Conservation (phyloP, 2,797 vertebrate genomes). For the Rhinichthys osculus region DNA sequence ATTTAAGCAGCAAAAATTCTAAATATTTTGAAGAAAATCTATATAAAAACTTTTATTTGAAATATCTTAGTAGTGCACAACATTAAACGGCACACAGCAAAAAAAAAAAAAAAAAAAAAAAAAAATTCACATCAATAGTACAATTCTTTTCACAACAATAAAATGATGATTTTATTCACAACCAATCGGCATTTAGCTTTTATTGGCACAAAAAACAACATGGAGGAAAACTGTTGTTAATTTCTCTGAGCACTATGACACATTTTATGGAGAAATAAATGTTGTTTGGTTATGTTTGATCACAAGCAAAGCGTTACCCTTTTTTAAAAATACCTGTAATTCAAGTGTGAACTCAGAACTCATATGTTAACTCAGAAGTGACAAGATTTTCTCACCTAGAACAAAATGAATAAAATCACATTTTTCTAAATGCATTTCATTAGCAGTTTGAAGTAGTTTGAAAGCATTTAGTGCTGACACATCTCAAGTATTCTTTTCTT, state of each 20-base stretch:
- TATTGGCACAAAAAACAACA: not conserved
- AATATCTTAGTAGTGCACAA: not conserved
- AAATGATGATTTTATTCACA: not conserved
- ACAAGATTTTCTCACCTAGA: not conserved
- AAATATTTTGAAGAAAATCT: not conserved
- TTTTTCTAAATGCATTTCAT: not conserved
- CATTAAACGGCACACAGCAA: not conserved
- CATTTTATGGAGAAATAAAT: not conserved
- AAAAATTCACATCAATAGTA: not conserved
- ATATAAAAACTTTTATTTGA: not conserved
- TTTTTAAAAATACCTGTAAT: not conserved
- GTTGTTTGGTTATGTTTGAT: not conserved
- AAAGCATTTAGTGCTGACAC: constrained; percentile 27
- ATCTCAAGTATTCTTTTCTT: constrained; percentile 32
- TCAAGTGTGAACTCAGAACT: not conserved
- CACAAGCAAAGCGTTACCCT: not conserved
- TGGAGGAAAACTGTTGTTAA: not conserved
- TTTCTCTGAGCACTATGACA: not conserved
- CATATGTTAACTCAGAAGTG: not conserved
- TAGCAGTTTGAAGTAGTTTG: constrained; percentile 9
- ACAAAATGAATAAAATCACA: not conserved
- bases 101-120: too few relatives aligned
- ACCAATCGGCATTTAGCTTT: not conserved
- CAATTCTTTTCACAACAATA: not conserved
- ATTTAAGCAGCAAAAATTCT: not conserved